A percentile compares a stretch with the other conserved stretches of the same genome.
Conservation (phyloP, 1,140 invertebrate genomes). For the Pseudomyrmex pallidus region DNA sequence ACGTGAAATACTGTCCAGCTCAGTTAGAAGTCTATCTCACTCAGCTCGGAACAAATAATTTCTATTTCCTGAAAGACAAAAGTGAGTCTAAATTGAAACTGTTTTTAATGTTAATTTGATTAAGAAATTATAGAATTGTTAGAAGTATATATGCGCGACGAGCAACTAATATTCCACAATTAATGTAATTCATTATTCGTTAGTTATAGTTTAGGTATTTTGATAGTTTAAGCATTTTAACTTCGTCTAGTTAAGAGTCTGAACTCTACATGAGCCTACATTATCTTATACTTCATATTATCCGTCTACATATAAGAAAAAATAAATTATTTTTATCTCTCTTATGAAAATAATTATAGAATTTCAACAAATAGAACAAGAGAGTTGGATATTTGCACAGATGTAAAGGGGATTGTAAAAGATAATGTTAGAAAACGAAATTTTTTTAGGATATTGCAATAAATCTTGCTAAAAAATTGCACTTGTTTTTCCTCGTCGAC, state of each 20-base stretch:
- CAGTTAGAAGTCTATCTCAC: conserved; percentile 29
- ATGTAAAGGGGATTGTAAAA: neutral
- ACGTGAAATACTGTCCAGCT: conserved; percentile 47
- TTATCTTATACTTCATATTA: neutral
- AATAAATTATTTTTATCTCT: neutral
- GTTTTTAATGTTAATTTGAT: conserved; percentile 31
- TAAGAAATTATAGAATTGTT: neutral
- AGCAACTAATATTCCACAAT: conserved; percentile 16
- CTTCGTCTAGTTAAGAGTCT: too few relatives aligned
- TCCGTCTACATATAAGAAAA: neutral
- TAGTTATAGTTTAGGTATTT: too few relatives aligned
- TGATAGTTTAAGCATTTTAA: too few relatives aligned
- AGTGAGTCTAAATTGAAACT: conserved; percentile 11
- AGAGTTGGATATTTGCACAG: neutral
- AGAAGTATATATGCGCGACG: neutral
- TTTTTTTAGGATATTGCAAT: conserved; percentile 21
- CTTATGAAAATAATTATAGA: neutral
- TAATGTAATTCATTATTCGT: neutral
- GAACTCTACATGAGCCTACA: neutral
- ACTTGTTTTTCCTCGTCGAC: conserved; percentile 15
- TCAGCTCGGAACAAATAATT: conserved; percentile 28
- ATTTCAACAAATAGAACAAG: neutral
- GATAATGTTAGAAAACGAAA: conserved; percentile 3
- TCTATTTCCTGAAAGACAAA: conserved; percentile 2
- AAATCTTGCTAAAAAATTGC: conserved; percentile 56